A percentile compares a stretch with the other conserved stretches of the same genome.
phyloP scores from a whole-genome alignment of 2,888 invertebrate species.

The Lacanobia oleracea region DNA sequence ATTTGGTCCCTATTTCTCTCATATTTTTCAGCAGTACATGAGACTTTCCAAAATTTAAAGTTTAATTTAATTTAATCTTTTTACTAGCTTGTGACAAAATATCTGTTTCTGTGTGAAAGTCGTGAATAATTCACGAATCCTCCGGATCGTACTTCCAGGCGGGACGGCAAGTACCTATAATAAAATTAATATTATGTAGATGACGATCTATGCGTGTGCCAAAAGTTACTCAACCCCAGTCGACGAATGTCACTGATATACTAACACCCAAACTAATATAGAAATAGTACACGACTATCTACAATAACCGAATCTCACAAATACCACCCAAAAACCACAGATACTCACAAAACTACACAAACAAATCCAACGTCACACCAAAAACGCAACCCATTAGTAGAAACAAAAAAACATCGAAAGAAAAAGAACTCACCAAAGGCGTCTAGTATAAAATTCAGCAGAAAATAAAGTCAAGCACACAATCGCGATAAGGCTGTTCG shows the following conservation, averaged over 20 bases:
- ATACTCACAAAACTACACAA: too few relatives aligned
- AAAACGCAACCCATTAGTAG: constrained; percentile 53
- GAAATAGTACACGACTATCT: too few relatives aligned
- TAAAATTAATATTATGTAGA: too few relatives aligned
- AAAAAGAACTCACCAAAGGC: constrained; percentile 60
- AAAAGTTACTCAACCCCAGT: too few relatives aligned
- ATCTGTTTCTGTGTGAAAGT: not conserved
- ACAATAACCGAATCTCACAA: not conserved
- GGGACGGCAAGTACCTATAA: too few relatives aligned
- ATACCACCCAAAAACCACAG: not conserved
- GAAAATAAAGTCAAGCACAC: constrained; percentile 82
- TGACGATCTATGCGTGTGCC: too few relatives aligned
- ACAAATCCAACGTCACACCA: constrained; percentile 13
- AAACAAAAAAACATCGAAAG: constrained; percentile 59
- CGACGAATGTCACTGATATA: too few relatives aligned
- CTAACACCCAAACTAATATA: too few relatives aligned
- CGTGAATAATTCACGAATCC: not conserved
- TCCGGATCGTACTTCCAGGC: not conserved
- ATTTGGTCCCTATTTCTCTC: not conserved
- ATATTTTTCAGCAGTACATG: not conserved
- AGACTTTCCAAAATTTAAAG: not conserved
- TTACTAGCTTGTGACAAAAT: not conserved
- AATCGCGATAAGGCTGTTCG: constrained; percentile 84
- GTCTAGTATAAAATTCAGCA: constrained; percentile 80
- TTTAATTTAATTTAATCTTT: not conserved